These are phyloP conservation scores for Erithacus rubecula DNA, from an alignment of 2,797 vertebrate species.

Conservation along the genomic window DNA sequence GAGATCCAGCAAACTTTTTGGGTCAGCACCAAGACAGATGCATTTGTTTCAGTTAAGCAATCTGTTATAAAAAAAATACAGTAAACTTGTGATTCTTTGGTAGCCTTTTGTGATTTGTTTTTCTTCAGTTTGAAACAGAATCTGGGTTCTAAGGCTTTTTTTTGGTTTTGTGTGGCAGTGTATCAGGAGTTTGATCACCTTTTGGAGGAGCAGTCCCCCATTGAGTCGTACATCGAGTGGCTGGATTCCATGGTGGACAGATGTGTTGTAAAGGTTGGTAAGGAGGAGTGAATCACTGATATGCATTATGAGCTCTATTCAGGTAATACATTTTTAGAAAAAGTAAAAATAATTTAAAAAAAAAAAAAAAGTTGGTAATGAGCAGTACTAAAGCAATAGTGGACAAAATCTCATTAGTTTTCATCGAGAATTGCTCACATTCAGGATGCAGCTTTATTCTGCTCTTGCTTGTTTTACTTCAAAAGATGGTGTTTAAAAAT, in stretches of 20 bases:
- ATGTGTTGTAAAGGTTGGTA: conserved; percentile 95
- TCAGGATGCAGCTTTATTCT: background rate
- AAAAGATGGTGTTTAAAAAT: background rate
- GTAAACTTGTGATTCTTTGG: background rate
- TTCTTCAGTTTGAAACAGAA: background rate
- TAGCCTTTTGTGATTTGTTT: background rate
- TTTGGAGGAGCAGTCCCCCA: conserved; percentile 96
- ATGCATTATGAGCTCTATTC: background rate
- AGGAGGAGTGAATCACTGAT: background rate
- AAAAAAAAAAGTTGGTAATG: background rate
- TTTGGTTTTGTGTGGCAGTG: conserved; percentile 77
- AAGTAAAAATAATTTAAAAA: background rate
- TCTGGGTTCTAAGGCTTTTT: conserved; percentile 29
- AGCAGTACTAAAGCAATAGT: background rate
- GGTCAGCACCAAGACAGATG: background rate
- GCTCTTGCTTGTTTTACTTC: background rate
- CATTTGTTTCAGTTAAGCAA: background rate
- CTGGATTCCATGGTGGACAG: conserved; percentile 98
- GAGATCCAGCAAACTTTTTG: background rate
- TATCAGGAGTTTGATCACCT: conserved; percentile 98
- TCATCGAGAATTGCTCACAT: background rate
- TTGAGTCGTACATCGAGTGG: conserved; percentile 97
- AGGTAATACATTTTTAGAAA: background rate
- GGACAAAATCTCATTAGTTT: background rate
- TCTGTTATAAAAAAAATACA: background rate